Conservation (phyloP, 2,888 invertebrate genomes). For the Pollenia labialis region DNA sequence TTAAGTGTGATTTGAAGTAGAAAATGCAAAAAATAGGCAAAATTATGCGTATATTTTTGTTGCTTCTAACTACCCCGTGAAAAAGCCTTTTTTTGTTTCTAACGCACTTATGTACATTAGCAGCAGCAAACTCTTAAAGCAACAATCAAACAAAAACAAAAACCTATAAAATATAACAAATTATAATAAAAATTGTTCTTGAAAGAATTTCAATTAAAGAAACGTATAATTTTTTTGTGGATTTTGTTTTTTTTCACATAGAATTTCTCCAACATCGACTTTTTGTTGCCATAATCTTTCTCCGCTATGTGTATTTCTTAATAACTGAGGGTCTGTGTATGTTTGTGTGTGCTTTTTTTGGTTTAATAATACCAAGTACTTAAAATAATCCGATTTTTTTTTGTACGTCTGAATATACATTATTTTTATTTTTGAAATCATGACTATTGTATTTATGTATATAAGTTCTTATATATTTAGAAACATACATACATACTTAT, state of each 20-base stretch:
- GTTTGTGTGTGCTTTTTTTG: conserved; percentile 8
- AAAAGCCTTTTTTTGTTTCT: conserved; percentile 18
- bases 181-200: conserved; percentile 36
- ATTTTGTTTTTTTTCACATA: conserved; percentile 27
- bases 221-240: conserved; percentile 38
- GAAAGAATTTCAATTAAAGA: conserved; percentile 68
- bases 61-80: neutral
- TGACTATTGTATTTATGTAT: conserved; percentile 46
- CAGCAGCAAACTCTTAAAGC: neutral
- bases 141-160: neutral
- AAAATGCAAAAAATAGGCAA: neutral
- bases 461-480: conserved; percentile 2
- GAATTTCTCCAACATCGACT: conserved; percentile 14
- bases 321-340: neutral
- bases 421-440: conserved; percentile 26
- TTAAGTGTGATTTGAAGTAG: conserved; percentile 8
- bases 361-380: conserved; percentile 57
- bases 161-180: conserved; percentile 16
- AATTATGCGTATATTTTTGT: neutral
- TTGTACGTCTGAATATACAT: conserved; percentile 19
- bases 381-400: conserved; percentile 66
- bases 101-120: neutral
- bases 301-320: neutral
- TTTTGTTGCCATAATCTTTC: neutral
- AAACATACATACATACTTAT: neutral